Conservation (phyloP, 1,140 invertebrate genomes). For the Eufriesea mexicana region DNA sequence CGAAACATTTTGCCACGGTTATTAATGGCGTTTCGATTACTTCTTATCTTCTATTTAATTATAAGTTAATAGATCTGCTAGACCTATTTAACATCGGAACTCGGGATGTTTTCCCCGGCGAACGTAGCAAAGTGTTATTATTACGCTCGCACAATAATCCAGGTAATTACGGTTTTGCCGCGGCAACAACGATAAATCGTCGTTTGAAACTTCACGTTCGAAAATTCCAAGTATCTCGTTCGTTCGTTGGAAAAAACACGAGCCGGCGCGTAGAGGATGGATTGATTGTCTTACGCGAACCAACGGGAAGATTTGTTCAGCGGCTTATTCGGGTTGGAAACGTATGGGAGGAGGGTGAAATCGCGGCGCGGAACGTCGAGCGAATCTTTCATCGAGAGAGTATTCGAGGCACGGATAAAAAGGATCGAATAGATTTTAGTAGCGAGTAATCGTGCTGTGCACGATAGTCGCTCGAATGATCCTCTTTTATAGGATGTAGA, state of each 20-base stretch:
- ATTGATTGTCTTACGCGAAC: constrained; percentile 6
- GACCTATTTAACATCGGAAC: no score
- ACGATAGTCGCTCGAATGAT: constrained; percentile 30
- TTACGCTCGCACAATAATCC: no score
- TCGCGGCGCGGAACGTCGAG: not conserved
- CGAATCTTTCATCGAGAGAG: constrained; percentile 24
- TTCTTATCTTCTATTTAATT: no score
- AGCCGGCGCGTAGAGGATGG: not conserved
- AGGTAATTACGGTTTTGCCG: no score
- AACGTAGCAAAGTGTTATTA: no score
- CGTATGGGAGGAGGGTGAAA: not conserved
- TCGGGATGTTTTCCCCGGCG: no score
- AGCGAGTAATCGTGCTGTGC: constrained; percentile 37
- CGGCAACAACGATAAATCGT: no score
- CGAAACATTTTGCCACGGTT: no score
- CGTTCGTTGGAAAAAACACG: not conserved
- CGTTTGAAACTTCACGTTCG: not conserved
- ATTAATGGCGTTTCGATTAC: no score
- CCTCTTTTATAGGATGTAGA: constrained; percentile 27
- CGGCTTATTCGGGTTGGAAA: constrained; percentile 8
- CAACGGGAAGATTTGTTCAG: not conserved
- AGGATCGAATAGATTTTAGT: constrained; percentile 50
- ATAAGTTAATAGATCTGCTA: no score
- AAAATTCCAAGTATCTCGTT: accelerated
- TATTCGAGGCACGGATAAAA: constrained; percentile 46